These are phyloP conservation scores for Antrozous pallidus DNA, from an alignment of 2,797 vertebrate species.

Conservation along the genomic window DNA sequence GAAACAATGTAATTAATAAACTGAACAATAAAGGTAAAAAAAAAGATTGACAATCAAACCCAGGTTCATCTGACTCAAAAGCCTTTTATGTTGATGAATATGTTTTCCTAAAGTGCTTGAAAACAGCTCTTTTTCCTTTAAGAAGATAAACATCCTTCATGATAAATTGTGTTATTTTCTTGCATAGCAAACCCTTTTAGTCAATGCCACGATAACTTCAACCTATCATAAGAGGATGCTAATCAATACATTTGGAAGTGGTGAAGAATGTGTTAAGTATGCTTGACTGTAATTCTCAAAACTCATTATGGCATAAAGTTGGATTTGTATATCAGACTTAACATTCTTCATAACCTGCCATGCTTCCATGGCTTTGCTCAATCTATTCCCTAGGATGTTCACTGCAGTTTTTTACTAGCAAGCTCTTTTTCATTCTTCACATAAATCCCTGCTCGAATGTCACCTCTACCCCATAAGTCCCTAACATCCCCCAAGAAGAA, in stretches of 20 bases:
- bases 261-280: constrained; percentile 22
- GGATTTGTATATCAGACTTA: constrained; percentile 44
- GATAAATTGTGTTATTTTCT: not conserved
- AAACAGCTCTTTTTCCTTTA: not conserved
- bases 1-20: too few species aligned
- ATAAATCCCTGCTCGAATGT: not conserved
- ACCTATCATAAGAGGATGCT: not conserved
- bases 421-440: not conserved
- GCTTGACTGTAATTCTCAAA: constrained; percentile 44
- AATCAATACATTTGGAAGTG: constrained; percentile 32
- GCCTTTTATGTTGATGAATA: not conserved
- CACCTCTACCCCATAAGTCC: not conserved
- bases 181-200: constrained; percentile 7
- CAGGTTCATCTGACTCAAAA: not conserved
- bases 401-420: not conserved
- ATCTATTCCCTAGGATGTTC: not conserved
- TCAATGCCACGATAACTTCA: constrained; percentile 1
- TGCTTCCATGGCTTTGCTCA: not conserved
- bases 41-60: constrained; percentile 8
- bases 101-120: not conserved
- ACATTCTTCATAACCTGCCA: not conserved
- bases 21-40: too few species aligned
- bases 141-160: constrained; percentile 12
- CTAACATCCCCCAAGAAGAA: not conserved
- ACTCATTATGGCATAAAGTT: constrained; percentile 18